Conservation (phyloP, 2,888 invertebrate species). For the Unio pictorum region DNA sequence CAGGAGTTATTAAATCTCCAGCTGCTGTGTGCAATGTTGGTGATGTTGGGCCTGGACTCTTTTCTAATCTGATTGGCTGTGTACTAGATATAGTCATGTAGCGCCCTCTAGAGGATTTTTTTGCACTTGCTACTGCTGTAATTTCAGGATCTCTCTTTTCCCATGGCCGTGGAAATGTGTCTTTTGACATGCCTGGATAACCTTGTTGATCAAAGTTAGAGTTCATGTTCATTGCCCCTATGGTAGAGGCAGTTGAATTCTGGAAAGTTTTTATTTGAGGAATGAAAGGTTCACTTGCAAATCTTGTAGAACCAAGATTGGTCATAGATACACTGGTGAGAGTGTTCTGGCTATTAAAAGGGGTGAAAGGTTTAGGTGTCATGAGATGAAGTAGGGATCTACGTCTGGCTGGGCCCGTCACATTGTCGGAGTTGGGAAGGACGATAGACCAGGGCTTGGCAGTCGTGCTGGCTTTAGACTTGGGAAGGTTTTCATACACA, state of each 20-base stretch:
- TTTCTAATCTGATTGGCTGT: slow-evolving; percentile 65
- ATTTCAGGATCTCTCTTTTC: background rate
- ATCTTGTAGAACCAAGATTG: no score
- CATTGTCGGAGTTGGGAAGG: slow-evolving; percentile 22
- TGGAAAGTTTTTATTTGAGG: no score
- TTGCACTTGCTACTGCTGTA: background rate
- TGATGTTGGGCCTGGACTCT: slow-evolving; percentile 31
- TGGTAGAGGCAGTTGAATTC: no score
- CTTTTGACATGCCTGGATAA: no score
- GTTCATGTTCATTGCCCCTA: no score
- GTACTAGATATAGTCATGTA: slow-evolving; percentile 83
- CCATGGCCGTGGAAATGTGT: background rate
- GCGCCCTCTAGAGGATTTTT: slow-evolving; percentile 76
- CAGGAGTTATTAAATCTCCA: slow-evolving; percentile 59
- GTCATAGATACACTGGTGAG: background rate
- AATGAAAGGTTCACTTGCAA: no score
- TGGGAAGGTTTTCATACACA: slow-evolving; percentile 59
- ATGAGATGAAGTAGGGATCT: slow-evolving; percentile 51
- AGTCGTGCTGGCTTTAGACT: slow-evolving; percentile 24
- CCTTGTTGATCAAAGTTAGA: no score
- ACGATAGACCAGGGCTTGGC: slow-evolving; percentile 36
- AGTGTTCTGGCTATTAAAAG: slow-evolving; percentile 20
- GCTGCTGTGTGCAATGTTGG: slow-evolving; percentile 53
- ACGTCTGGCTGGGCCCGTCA: slow-evolving; percentile 42
- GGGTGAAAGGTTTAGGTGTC: slow-evolving; percentile 60